phyloP scores from a whole-genome alignment of 2,797 vertebrate genomes.

The Sebastes baramenuke region DNA sequence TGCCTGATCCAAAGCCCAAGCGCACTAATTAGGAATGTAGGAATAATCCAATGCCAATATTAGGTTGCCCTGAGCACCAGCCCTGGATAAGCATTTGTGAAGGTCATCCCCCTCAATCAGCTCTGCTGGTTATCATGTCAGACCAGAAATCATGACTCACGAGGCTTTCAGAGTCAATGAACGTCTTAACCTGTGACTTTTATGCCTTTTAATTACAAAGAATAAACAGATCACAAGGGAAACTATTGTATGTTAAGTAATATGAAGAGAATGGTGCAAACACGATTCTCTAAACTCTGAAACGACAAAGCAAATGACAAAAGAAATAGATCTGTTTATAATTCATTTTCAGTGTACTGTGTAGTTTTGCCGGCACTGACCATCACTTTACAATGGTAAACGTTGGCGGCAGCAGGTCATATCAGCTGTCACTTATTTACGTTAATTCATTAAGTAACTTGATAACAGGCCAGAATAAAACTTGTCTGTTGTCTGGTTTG shows the following conservation, averaged over 20 bases:
- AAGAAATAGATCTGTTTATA: not conserved
- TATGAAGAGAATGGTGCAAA: not conserved
- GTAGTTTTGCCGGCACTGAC: not conserved
- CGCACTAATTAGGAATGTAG: slow-evolving; percentile 65
- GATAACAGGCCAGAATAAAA: not conserved
- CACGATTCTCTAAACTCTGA: not conserved
- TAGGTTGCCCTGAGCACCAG: slow-evolving; percentile 63
- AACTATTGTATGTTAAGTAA: not conserved
- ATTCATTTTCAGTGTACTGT: not conserved
- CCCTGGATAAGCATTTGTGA: slow-evolving; percentile 65
- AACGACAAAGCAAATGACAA: not conserved
- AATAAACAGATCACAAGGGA: slow-evolving; percentile 27
- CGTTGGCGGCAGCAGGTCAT: not conserved
- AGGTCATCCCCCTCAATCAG: slow-evolving; percentile 73
- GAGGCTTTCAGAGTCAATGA: slow-evolving; percentile 37
- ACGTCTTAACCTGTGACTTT: slow-evolving; percentile 51
- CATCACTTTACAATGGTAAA: not conserved
- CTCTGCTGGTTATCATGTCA: slow-evolving; percentile 70
- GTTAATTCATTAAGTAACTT: not conserved
- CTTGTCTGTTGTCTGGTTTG: not conserved
- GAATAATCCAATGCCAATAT: slow-evolving; percentile 70
- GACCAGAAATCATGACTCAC: slow-evolving; percentile 58
- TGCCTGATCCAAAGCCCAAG: slow-evolving; percentile 40
- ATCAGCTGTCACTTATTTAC: not conserved
- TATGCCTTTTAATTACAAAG: slow-evolving; percentile 38